Percentiles rank a stretch among this genome's conserved stretches.
Conservation (phyloP, 2,797 vertebrate genomes). For the Sebastolobus altivelis region DNA sequence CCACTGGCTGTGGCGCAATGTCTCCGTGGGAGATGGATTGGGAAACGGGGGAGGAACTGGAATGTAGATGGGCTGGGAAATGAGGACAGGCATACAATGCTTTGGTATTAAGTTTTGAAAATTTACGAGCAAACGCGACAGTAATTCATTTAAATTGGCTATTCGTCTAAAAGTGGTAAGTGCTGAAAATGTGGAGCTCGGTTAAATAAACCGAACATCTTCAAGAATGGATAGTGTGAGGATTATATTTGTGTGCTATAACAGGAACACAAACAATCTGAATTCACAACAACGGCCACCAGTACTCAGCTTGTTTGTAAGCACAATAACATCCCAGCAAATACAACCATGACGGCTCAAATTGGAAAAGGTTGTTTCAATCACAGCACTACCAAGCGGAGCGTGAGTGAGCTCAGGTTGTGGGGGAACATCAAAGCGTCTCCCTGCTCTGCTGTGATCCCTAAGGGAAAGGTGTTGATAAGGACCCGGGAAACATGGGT, state of each 20-base stretch:
- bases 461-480: conserved; percentile 18
- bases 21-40: conserved; percentile 49
- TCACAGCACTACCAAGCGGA: conserved; percentile 19
- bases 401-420: conserved; percentile 7
- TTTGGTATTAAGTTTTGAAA: not conserved
- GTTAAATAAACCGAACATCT: not conserved
- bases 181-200: not conserved
- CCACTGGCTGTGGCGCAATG: conserved; percentile 40
- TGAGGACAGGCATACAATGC: not conserved
- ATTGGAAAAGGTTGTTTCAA: conserved; percentile 40
- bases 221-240: not conserved
- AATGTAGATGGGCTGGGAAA: conserved; percentile 34
- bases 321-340: not conserved
- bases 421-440: conserved; percentile 31
- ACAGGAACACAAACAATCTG: not conserved
- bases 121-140: not conserved
- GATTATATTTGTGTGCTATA: not conserved
- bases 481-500: conserved; percentile 18
- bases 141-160: not conserved
- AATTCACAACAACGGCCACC: not conserved
- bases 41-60: conserved; percentile 42
- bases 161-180: not conserved
- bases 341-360: not conserved
- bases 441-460: conserved; percentile 28
- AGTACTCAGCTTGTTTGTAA: not conserved